phyloP scores from a whole-genome alignment of 2,113 vertebrate genomes.

The Sinocyclocheilus grahami region DNA sequence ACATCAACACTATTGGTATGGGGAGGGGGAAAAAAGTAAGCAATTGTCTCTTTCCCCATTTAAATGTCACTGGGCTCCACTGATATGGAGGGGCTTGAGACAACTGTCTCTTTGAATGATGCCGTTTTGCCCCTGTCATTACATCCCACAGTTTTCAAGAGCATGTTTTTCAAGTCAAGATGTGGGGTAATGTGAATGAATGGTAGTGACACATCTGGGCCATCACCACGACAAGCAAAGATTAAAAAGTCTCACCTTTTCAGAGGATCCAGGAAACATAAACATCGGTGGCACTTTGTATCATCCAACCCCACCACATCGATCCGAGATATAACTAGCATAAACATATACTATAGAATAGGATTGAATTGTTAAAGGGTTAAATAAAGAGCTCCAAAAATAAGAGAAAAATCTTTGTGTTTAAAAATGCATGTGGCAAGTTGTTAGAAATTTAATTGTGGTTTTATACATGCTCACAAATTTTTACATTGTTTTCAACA shows the following conservation, averaged over 20 bases:
- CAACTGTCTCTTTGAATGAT: slow-evolving; percentile 60
- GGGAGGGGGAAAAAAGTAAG: background rate
- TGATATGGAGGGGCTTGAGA: slow-evolving; percentile 20
- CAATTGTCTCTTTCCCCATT: slow-evolving; percentile 49
- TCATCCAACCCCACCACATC: background rate
- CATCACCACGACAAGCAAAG: slow-evolving; percentile 35
- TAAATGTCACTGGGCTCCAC: slow-evolving; percentile 61
- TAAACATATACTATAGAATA: background rate
- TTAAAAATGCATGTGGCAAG: too few species aligned
- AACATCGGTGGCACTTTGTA: background rate
- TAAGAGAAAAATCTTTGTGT: background rate
- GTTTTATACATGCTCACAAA: too few species aligned
- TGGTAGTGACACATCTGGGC: slow-evolving; percentile 45
- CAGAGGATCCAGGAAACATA: slow-evolving; percentile 12
- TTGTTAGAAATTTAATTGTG: too few species aligned
- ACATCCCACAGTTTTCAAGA: slow-evolving; percentile 64
- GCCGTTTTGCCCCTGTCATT: slow-evolving; percentile 67
- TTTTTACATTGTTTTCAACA: too few species aligned
- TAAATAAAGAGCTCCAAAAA: background rate
- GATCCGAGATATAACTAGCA: background rate
- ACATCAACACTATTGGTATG: background rate
- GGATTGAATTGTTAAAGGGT: background rate
- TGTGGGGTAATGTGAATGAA: slow-evolving; percentile 49
- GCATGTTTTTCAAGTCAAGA: slow-evolving; percentile 61
- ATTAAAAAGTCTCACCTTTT: slow-evolving; percentile 52